phyloP scores from a whole-genome alignment of 2,113 vertebrate genomes.

The Lophotis ruficrista region DNA sequence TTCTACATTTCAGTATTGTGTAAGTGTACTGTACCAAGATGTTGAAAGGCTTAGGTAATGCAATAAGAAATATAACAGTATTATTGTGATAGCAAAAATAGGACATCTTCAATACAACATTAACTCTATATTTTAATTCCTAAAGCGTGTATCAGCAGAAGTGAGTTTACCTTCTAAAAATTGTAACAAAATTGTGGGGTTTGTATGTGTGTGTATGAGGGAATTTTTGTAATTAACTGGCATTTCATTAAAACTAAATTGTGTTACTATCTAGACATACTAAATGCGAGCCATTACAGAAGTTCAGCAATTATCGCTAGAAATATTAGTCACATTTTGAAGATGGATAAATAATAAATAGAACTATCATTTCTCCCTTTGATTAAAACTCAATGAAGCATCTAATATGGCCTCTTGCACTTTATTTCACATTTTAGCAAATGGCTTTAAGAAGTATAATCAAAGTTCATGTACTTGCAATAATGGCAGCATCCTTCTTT shows the following conservation, averaged over 20 bases:
- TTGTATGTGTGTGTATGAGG: neutral
- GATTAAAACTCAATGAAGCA: conserved; percentile 65
- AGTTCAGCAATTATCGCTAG: conserved; percentile 13
- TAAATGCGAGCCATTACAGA: neutral
- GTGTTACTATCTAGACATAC: neutral
- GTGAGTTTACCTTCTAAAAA: neutral
- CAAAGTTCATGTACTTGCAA: conserved; percentile 6
- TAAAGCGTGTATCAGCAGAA: neutral
- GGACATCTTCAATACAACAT: neutral
- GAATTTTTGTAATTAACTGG: neutral
- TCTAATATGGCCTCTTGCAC: conserved; percentile 26
- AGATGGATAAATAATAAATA: conserved; percentile 53
- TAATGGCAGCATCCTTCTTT: conserved; percentile 21
- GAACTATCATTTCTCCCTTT: conserved; percentile 31
- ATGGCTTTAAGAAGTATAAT: conserved; percentile 42
- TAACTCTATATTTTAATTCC: neutral
- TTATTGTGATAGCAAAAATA: neutral
- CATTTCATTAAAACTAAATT: neutral
- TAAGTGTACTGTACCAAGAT: neutral
- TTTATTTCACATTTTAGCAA: conserved; percentile 28
- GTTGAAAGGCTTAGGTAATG: neutral
- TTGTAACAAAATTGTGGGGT: neutral
- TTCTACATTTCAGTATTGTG: neutral
- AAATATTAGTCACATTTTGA: conserved; percentile 22
- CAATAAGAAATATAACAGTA: neutral